phyloP scores from a whole-genome alignment of 2,888 invertebrate genomes.

The Gymnoscelis rufifasciata region DNA sequence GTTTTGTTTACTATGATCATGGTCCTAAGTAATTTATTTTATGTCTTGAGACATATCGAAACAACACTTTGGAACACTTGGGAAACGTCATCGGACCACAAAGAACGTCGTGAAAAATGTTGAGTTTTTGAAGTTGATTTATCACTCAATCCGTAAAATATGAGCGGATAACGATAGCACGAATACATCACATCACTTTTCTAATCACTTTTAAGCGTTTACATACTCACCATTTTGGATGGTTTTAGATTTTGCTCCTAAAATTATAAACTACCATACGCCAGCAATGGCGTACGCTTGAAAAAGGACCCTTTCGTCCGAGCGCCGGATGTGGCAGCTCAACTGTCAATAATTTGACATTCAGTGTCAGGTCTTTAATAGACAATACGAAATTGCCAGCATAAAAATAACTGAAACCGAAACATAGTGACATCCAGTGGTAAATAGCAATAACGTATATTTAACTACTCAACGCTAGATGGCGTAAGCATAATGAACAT shows the following conservation, averaged over 20 bases:
- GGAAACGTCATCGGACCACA: constrained; percentile 71
- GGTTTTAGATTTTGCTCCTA: constrained; percentile 87
- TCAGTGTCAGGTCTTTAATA: constrained; percentile 37
- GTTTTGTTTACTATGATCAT: background rate
- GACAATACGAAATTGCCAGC: constrained; percentile 28
- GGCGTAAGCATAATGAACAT: constrained; percentile 9
- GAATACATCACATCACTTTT: constrained; percentile 47
- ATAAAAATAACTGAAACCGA: background rate
- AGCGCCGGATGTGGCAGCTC: constrained; percentile 61
- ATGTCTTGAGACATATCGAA: constrained; percentile 36
- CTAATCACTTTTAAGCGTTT: constrained; percentile 47
- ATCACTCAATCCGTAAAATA: constrained; percentile 54
- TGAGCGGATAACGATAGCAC: constrained; percentile 41
- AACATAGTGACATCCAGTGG: background rate
- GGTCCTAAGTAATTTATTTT: background rate
- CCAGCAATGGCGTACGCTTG: constrained; percentile 93
- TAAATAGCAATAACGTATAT: background rate
- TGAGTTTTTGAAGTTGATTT: constrained; percentile 33
- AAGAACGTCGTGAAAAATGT: constrained; percentile 52
- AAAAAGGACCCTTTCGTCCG: constrained; percentile 80
- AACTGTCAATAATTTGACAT: constrained; percentile 4
- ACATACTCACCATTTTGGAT: constrained; percentile 88
- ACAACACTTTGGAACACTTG: constrained; percentile 47
- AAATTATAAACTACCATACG: constrained; percentile 87
- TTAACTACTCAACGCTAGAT: constrained; percentile 31